Base-by-base conservation (phyloP, 1,140 invertebrate genomes). In the Dendroctonus valens region DNA sequence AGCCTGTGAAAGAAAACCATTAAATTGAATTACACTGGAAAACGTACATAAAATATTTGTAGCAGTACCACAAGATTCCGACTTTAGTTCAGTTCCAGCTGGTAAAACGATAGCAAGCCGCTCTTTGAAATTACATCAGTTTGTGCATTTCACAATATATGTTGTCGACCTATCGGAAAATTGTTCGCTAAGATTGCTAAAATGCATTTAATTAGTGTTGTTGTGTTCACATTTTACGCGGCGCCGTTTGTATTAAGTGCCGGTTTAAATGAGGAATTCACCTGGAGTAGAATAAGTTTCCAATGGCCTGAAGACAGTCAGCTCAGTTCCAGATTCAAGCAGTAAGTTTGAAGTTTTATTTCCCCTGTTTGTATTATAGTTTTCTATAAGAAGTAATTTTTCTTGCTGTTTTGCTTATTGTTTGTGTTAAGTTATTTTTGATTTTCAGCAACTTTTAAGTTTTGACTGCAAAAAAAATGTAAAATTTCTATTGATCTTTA, bases 271-370 rank as follows among this genome's bases (percentile, higher is more conserved):
- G 72, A 75, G 64, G 76, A 78, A 54, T 78, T 78, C 63, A 71
- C 72, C 15, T 78, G 76, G 76, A 73, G 65, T 49, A 68, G 73
- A 7, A 76, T 77, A 6, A 73, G 65, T 62, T 77, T 73, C 57
- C 71, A 68, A 1, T 74, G 73, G 70, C 48, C 63, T 3, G 41
- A 41, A 38, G 55, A 58, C 37, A n/a, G n/a, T 39, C 38, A 51
- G 40, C 9, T 59, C 8, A 51, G 37, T 15, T 41, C 63, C 9
- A 58, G 63, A 46, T 60, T 60, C 44, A 11, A 11, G 4, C 9
- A 14, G 44, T 26, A 26, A 26, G 26, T 26, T 26, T 26, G 26
- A 26, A 26, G 26, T 26, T 26, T 26, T 26, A 26, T 26, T 26
- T 26, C 26, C 26, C 1, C 26, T 26, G 26, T 3, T 26, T 3